Evolutionary conservation across 2,113 vertebrate species (phyloP).

Genomic region (Nothoprocta perdicaria): DNA sequence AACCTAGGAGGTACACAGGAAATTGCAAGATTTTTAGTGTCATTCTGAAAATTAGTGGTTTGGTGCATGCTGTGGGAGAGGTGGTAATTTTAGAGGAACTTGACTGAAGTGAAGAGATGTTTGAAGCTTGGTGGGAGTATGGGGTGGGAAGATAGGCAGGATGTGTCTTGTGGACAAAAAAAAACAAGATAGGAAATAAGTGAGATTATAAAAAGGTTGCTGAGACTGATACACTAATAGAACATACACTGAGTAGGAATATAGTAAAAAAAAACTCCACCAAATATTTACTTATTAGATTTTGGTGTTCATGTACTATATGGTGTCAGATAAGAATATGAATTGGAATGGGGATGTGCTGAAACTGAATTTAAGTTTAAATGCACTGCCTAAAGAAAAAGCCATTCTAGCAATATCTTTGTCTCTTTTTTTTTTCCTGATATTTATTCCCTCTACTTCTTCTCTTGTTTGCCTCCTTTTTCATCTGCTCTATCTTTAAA

Average conservation of each 20-base stretch:
- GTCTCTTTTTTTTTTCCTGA: neutral
- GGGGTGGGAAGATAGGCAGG: slow-evolving; percentile 49
- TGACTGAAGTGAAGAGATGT: slow-evolving; percentile 47
- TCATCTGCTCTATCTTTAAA: neutral
- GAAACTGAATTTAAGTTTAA: neutral
- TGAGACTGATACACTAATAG: slow-evolving; percentile 31
- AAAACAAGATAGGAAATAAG: neutral
- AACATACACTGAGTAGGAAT: slow-evolving; percentile 40
- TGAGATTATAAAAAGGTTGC: slow-evolving; percentile 35
- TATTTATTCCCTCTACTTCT: neutral
- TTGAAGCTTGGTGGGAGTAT: slow-evolving; percentile 50
- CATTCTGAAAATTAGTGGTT: slow-evolving; percentile 19
- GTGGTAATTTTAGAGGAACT: slow-evolving; percentile 44
- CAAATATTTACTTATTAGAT: slow-evolving; percentile 48
- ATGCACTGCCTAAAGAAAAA: neutral
- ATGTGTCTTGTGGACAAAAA: slow-evolving; percentile 31
- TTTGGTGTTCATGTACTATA: neutral
- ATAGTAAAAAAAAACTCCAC: neutral
- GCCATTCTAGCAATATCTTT: neutral
- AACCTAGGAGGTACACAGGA: slow-evolving; percentile 1
- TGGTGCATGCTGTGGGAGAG: slow-evolving; percentile 21
- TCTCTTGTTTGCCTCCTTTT: neutral
- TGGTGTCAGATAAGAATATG: neutral
- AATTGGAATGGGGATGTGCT: neutral
- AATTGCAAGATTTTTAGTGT: slow-evolving; percentile 29